Base-by-base conservation (phyloP, 2,888 invertebrate species). In the Steinernema hermaphroditum region DNA sequence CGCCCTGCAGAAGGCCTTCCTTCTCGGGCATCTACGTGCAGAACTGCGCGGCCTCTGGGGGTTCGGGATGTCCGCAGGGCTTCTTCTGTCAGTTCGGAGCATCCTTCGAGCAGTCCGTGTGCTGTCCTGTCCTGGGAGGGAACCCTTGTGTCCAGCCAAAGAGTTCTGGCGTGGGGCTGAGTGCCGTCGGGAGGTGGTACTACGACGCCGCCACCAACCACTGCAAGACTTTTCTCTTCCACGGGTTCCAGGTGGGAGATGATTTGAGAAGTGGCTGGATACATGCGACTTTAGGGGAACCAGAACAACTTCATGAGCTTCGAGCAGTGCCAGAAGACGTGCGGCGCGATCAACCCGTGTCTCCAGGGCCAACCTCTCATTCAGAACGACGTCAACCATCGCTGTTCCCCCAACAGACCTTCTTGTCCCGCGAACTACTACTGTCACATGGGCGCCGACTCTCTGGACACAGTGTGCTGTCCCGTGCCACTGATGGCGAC, bases 241-340 rank as follows among this genome's bases (percentile, higher is more conserved):
- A 73, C 12, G 83, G 83, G 29, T 81, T 80, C 72, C 78, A 80
- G 72, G 79, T 77, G 19, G 1, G 69, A 2, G 14, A 4, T 6
- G 0, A 19, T 29, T 44, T 9, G 34, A 24, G 8, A 4, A 19
- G 24, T 32, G 14, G n/a, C 4, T 19, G 27, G 43, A 50, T 34
- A 6, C 9, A 41, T 19, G 8, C 2, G 34, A 43, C 62, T 77
- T 69, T 69, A 78, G 76, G 81, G 82, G 14, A 82, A 82, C 62
- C 77, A 78, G 68, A 82, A 82, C 73, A 82, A 82, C 73, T 82
- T 81, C 75, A 62, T 74, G 29, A 70, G 76, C 0, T 81, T 68
- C 49, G 77, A 74, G 0, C 75, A 75, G 2, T 81, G 81, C 70
- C 71, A 69, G 27, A 54, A 75, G 44, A 74, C 78, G 0, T 81